Percentiles rank a stretch among this genome's conserved stretches.
phyloP scores from a whole-genome alignment of 1,140 invertebrate species.

The Lordiphosa clarofinis region DNA sequence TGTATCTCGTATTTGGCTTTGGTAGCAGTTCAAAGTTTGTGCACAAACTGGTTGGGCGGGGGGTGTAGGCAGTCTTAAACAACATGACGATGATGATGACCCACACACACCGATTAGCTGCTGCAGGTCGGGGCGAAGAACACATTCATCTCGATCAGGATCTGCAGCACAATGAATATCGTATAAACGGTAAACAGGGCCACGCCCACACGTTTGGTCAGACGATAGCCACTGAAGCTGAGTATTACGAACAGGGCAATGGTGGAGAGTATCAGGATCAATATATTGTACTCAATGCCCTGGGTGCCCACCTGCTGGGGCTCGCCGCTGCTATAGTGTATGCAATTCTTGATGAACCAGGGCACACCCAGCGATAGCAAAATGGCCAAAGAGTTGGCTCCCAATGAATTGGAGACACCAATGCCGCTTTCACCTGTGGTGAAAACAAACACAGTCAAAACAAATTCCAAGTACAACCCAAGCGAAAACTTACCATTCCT shows the following conservation, averaged over 20 bases:
- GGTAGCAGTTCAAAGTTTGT: slow-evolving; percentile 61
- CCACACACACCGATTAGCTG: slow-evolving; percentile 13
- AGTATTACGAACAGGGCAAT: slow-evolving; percentile 82
- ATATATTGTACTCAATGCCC: slow-evolving; percentile 83
- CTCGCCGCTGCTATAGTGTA: slow-evolving; percentile 64
- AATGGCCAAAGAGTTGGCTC: slow-evolving; percentile 92
- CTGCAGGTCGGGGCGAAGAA: slow-evolving; percentile 68
- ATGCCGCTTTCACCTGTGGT: slow-evolving; percentile 88
- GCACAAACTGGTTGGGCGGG: slow-evolving; percentile 12
- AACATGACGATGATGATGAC: background rate
- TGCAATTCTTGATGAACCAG: slow-evolving; percentile 88
- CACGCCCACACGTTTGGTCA: slow-evolving; percentile 83
- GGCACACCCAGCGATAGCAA: slow-evolving; percentile 91
- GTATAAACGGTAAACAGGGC: slow-evolving; percentile 83
- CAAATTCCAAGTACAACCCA: background rate
- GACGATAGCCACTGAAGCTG: slow-evolving; percentile 81
- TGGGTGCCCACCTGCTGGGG: slow-evolving; percentile 77
- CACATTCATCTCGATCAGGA: slow-evolving; percentile 78
- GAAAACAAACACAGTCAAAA: background rate
- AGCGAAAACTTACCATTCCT: slow-evolving; percentile 85
- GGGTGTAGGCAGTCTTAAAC: slow-evolving; percentile 55
- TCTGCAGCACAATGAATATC: slow-evolving; percentile 80
- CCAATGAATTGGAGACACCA: slow-evolving; percentile 91
- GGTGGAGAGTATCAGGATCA: slow-evolving; percentile 82
- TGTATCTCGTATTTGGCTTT: slow-evolving; percentile 52